These are phyloP conservation scores for Selene dorsalis DNA, from an alignment of 2,797 vertebrate genomes.

Conservation along the genomic window DNA sequence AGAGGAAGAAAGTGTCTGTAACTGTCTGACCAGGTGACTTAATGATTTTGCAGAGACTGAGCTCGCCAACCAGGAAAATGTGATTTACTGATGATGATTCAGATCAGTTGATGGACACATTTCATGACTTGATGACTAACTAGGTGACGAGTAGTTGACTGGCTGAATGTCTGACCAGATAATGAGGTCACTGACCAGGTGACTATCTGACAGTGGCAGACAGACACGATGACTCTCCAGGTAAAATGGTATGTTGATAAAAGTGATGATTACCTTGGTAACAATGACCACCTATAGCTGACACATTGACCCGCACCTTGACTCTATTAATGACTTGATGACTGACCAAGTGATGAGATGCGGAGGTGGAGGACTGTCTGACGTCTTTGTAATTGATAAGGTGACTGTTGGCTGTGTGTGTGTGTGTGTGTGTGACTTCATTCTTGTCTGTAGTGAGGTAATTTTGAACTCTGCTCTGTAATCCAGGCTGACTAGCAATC, in stretches of 20 bases:
- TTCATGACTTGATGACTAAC: background rate
- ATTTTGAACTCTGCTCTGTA: conserved; percentile 55
- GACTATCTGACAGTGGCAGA: too few species aligned
- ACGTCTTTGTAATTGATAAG: too few species aligned
- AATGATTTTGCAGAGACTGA: background rate
- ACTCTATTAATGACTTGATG: too few species aligned
- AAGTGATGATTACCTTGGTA: too few species aligned
- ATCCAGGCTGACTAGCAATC: conserved; percentile 63
- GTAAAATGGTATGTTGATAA: too few species aligned
- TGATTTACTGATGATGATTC: background rate
- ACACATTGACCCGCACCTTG: too few species aligned
- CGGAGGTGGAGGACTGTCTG: too few species aligned
- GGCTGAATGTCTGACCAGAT: background rate
- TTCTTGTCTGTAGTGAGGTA: conserved; percentile 45
- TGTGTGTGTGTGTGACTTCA: conserved; percentile 12
- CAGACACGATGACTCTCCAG: too few species aligned
- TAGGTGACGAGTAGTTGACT: background rate
- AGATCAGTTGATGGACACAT: too few species aligned
- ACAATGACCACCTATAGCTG: too few species aligned
- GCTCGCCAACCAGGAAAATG: too few species aligned
- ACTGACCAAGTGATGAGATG: too few species aligned
- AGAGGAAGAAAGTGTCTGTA: background rate
- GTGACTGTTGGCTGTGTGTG: background rate
- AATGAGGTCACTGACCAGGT: background rate
- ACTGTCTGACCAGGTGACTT: background rate